Evolutionary conservation across 2,797 vertebrate genomes (phyloP).

Genomic region (Anabas testudineus): DNA sequence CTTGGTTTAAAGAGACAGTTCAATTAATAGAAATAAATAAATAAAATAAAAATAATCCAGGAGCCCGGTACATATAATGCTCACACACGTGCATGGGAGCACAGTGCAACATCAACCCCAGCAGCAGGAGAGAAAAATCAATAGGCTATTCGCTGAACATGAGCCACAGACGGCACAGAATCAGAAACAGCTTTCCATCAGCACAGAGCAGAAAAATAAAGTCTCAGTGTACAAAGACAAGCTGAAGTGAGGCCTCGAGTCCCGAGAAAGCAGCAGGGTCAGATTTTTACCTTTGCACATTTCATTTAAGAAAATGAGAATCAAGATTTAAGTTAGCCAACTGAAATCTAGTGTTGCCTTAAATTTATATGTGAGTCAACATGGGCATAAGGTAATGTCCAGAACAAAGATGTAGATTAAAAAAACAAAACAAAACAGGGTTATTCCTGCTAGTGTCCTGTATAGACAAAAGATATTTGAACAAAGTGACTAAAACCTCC

Average conservation of each 20-base stretch:
- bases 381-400: too few species aligned
- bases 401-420: too few species aligned
- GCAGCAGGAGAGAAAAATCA: slow-evolving; percentile 52
- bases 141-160: slow-evolving; percentile 65
- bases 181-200: slow-evolving; percentile 48
- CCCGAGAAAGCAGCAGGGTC: slow-evolving; percentile 7
- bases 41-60: background rate
- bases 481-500: background rate
- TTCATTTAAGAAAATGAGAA: slow-evolving; percentile 5
- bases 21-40: too few species aligned
- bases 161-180: slow-evolving; percentile 39
- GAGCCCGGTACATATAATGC: background rate
- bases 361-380: background rate
- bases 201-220: slow-evolving; percentile 49
- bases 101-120: slow-evolving; percentile 48
- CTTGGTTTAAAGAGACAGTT: background rate
- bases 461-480: too few species aligned
- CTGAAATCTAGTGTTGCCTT: background rate
- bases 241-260: background rate
- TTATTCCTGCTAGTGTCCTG: too few species aligned
- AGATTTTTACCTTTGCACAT: background rate
- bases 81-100: background rate
- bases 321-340: background rate
- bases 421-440: too few species aligned
- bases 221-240: background rate